A percentile compares a stretch with the other conserved stretches of the same genome.
Conservation (phyloP, 2,113 vertebrate species). For the Gambusia holbrooki region DNA sequence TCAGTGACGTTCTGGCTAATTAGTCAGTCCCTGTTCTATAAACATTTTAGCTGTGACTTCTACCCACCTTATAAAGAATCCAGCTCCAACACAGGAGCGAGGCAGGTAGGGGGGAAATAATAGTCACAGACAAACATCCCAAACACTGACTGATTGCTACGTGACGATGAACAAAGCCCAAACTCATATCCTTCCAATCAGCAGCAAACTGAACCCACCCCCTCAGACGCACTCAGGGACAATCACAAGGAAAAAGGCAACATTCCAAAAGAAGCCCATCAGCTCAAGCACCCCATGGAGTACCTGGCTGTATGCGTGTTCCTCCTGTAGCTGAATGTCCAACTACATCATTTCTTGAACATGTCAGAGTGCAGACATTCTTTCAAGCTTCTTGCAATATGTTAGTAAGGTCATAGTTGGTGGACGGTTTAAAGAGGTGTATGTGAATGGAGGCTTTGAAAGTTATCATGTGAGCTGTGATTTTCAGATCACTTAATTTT, state of each 20-base stretch:
- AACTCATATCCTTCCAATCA: constrained; percentile 52
- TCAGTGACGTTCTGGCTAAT: constrained; percentile 2
- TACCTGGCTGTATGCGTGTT: constrained; percentile 55
- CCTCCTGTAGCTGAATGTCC: constrained; percentile 51
- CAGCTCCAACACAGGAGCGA: constrained; percentile 25
- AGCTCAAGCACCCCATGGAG: constrained; percentile 47
- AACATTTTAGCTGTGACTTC: constrained; percentile 23
- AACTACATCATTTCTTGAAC: constrained; percentile 58
- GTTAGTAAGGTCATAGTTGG: constrained; percentile 38
- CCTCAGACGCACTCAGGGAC: constrained; percentile 45
- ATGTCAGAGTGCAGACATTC: constrained; percentile 52
- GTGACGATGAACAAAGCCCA: constrained; percentile 27
- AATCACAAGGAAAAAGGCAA: constrained; percentile 50
- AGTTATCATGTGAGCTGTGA: constrained; percentile 9
- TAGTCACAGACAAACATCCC: background rate
- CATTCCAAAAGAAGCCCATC: constrained; percentile 40
- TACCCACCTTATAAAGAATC: constrained; percentile 2
- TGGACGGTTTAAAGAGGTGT: constrained; percentile 15
- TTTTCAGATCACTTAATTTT: constrained; percentile 15
- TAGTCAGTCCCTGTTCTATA: constrained; percentile 56
- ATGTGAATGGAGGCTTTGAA: constrained; percentile 19
- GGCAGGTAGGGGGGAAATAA: background rate
- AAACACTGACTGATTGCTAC: constrained; percentile 11
- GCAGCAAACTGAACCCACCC: constrained; percentile 55
- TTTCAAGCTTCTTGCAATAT: constrained; percentile 14